Base-by-base conservation (phyloP, 2,797 vertebrate species). In the Carcharodon carcharias region DNA sequence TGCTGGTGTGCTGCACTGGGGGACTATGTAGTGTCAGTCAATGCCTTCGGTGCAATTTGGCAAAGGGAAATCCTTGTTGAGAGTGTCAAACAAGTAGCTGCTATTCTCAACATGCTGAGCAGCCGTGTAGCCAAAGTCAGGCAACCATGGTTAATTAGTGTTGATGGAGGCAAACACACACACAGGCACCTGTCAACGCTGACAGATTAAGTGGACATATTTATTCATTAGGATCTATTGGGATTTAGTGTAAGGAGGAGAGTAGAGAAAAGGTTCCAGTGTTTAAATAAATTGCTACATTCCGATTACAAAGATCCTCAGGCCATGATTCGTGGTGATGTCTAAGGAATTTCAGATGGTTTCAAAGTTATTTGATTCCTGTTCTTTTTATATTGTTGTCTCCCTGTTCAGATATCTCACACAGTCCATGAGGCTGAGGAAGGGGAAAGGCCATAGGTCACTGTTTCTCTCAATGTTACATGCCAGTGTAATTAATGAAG, bases 91-190 rank as follows among this genome's bases (percentile, higher is more conserved):
- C 91, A 93, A 65, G 91, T 65, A 65, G 61, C 21, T 93, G 63
- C 61, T 67, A 65, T 67, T 93, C 61, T 67, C 91, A 93, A 93
- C 63, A 93, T 67, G 91, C 91, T 67, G 61, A 45, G n/a, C 21
- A 93, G 11, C 21, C 18, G 3, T n/a, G 61, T 45, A 67, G 14
- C 61, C 18, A 65, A 21, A 65, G 91, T 67, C 91, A 67, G n/a
- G 61, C 91, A 93, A 45, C 61, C 63, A n/a, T 93, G n/a, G 61
- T 67, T 93, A 93, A 93, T 93, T 93, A 93, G 91, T 1, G 6
- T 93, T 93, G 91, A 93, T 40, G 61, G 91, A 93, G 91, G 91
- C 65, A 93, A 93, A 93, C 28, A 93, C 35, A 92, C 82, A 85
- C 91, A 40, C 91, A 67, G 61, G 45, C n/a, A 67, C 91, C 63